Evolutionary conservation across 1,140 invertebrate genomes (phyloP).

Genomic region (Drosophila ohnishii): DNA sequence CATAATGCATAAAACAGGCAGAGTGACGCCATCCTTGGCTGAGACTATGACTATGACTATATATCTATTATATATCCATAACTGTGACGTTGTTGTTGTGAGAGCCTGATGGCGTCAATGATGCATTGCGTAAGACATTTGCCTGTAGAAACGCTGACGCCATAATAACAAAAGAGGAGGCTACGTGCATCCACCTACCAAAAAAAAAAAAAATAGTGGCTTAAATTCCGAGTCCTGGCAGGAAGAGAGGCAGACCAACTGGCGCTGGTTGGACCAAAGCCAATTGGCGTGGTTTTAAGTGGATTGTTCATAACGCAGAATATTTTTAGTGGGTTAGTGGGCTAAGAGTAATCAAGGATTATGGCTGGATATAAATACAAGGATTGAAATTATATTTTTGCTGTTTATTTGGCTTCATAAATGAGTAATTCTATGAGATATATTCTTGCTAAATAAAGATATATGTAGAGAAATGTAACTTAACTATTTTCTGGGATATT

Average conservation of each 20-base stretch:
- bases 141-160: conserved; percentile 43
- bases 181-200: conserved; percentile 28
- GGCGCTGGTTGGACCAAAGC: conserved; percentile 22
- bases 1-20: conserved; percentile 41
- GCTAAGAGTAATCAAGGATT: neutral
- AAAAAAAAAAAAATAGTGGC: conserved; percentile 2
- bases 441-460: no score
- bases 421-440: neutral
- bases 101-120: conserved; percentile 44
- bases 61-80: conserved; percentile 12
- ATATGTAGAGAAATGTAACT: neutral
- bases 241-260: conserved; percentile 31
- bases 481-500: neutral
- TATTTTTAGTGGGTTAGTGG: conserved; percentile 17
- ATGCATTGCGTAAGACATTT: conserved; percentile 51
- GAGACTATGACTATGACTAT: conserved; percentile 14
- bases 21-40: conserved; percentile 55
- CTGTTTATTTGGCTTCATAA: neutral
- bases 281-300: conserved; percentile 24
- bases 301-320: conserved; percentile 5
- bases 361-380: neutral
- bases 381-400: neutral
- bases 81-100: conserved; percentile 24
- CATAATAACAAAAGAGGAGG: conserved; percentile 3
- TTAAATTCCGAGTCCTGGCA: neutral